Evolutionary conservation across 2,113 vertebrate genomes (phyloP).

Genomic region (Erythrolamprus reginae): DNA sequence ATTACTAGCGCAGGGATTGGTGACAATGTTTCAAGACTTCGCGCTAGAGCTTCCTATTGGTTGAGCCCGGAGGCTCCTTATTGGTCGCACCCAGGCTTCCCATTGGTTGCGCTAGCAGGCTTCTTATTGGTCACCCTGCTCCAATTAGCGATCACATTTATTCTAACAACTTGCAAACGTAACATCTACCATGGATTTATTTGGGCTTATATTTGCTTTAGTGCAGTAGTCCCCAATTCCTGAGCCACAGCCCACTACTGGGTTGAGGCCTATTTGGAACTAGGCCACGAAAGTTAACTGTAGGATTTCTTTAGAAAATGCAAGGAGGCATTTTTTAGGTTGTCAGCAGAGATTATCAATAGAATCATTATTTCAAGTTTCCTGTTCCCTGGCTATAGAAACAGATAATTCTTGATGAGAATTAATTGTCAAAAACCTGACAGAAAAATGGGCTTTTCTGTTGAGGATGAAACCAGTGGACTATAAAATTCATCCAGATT

Average conservation of each 20-base stretch:
- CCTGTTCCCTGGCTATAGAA: not conserved
- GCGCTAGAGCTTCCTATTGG: too few species aligned
- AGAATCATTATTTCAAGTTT: not conserved
- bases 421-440: not conserved
- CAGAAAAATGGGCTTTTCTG: not conserved
- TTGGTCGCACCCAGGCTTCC: too few species aligned
- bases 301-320: too few species aligned
- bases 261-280: not conserved
- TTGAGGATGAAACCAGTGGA: not conserved
- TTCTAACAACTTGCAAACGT: too few species aligned
- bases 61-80: too few species aligned
- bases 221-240: not conserved
- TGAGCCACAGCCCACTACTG: not conserved
- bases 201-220: not conserved
- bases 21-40: too few species aligned
- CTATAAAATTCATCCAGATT: not conserved
- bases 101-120: too few species aligned
- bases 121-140: too few species aligned
- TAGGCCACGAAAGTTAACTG: too few species aligned
- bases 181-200: not conserved
- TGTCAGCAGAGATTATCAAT: not conserved
- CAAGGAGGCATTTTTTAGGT: not conserved
- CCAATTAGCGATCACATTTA: too few species aligned
- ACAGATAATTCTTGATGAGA: not conserved
- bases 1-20: too few species aligned